Conservation (phyloP, 1,140 invertebrate genomes). For the Batillaria attramentaria region DNA sequence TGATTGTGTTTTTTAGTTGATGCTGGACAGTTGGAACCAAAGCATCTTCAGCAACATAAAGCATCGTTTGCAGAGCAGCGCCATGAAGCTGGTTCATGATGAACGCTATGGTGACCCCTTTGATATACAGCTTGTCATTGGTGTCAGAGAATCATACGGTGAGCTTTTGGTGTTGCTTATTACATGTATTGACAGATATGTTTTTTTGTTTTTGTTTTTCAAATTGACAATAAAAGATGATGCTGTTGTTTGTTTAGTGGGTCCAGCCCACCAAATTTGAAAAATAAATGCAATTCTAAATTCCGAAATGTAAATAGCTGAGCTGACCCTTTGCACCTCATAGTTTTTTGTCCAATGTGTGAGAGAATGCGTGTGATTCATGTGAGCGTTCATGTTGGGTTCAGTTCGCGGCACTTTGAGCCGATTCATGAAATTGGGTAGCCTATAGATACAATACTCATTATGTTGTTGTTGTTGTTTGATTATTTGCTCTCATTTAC, state of each 20-base stretch:
- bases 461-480: no score
- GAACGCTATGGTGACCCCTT: constrained; percentile 98
- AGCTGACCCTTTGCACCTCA: no score
- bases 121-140: constrained; percentile 97
- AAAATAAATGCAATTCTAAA: no score
- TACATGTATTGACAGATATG: neutral
- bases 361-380: no score
- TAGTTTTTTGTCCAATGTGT: no score
- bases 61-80: constrained; percentile 93
- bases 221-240: neutral
- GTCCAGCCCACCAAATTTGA: no score
- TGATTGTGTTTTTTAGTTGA: constrained; percentile 80
- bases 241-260: neutral
- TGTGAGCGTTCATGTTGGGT: no score
- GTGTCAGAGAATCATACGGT: constrained; percentile 96
- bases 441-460: no score
- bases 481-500: no score
- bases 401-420: no score
- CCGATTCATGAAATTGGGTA: no score
- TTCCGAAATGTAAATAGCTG: no score
- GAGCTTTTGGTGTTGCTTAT: constrained; percentile 46
- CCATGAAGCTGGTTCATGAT: constrained; percentile 96
- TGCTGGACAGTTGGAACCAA: constrained; percentile 98
- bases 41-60: constrained; percentile 97
- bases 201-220: neutral